Evolutionary conservation across 1,140 invertebrate genomes (phyloP).

Genomic region (Leucophenga varia): DNA sequence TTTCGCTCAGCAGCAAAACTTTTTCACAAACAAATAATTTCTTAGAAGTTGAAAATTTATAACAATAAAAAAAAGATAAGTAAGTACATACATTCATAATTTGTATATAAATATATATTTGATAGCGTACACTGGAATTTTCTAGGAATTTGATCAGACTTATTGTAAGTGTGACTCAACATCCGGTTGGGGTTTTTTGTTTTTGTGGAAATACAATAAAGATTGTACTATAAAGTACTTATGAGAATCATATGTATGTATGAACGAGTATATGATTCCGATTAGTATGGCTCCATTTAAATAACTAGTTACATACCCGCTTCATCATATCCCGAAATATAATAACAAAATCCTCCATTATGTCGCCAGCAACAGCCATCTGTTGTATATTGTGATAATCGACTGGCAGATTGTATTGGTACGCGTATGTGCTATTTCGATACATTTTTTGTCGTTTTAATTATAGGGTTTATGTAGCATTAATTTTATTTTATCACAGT

Average conservation of each 20-base stretch:
- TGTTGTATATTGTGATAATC: conserved; percentile 53
- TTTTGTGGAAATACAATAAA: no score
- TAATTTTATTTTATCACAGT: conserved; percentile 8
- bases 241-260: conserved; percentile 4
- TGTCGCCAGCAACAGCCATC: conserved; percentile 59
- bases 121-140: no score
- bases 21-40: no score
- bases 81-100: no score
- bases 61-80: no score
- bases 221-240: no score
- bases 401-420: conserved; percentile 44
- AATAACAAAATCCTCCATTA: conserved; percentile 65
- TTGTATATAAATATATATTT: no score
- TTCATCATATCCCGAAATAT: conserved; percentile 62
- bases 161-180: no score
- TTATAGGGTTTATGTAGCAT: neutral
- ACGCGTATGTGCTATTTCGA: conserved; percentile 37
- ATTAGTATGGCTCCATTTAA: conserved; percentile 28
- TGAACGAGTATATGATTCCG: conserved; percentile 12
- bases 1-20: no score
- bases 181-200: no score
- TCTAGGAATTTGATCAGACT: no score
- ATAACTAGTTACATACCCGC: conserved; percentile 60
- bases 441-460: conserved; percentile 29
- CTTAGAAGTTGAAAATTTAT: no score